These are phyloP conservation scores for Zalophus californianus DNA, from an alignment of 2,797 vertebrate genomes.

Conservation along the genomic window DNA sequence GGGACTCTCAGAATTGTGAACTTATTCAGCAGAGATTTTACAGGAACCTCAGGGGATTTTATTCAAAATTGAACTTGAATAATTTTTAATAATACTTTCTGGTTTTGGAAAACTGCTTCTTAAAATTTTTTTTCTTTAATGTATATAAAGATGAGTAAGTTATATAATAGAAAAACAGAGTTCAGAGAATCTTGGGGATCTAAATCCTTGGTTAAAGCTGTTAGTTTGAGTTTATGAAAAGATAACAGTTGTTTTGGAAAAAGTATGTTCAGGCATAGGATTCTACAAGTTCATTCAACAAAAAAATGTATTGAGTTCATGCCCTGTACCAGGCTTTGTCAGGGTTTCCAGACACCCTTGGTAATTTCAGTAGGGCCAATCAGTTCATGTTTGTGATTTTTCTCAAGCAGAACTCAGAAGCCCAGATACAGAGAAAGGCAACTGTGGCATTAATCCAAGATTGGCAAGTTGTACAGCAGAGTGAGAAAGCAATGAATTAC, in stretches of 20 bases:
- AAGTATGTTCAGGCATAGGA: background rate
- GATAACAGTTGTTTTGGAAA: background rate
- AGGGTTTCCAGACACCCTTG: background rate
- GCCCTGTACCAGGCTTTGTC: background rate
- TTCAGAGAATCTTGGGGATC: background rate
- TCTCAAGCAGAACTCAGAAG: background rate
- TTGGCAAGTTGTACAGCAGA: background rate
- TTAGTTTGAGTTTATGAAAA: conserved; percentile 53
- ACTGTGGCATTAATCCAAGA: background rate
- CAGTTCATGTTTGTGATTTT: background rate
- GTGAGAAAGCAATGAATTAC: background rate
- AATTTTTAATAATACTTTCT: conserved; percentile 76
- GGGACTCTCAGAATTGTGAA: conserved; percentile 76
- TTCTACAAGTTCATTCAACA: background rate
- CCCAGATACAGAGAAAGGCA: background rate
- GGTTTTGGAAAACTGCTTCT: conserved; percentile 64
- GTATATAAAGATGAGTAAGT: conserved; percentile 52
- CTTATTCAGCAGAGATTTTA: conserved; percentile 74
- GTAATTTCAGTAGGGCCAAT: background rate
- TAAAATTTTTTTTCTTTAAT: conserved; percentile 42
- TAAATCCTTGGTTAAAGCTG: background rate
- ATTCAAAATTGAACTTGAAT: conserved; percentile 71
- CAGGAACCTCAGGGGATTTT: conserved; percentile 67
- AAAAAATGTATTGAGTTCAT: background rate
- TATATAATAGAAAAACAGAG: background rate